These are phyloP conservation scores for Vanessa cardui DNA, from an alignment of 2,888 invertebrate species.

Conservation along the genomic window DNA sequence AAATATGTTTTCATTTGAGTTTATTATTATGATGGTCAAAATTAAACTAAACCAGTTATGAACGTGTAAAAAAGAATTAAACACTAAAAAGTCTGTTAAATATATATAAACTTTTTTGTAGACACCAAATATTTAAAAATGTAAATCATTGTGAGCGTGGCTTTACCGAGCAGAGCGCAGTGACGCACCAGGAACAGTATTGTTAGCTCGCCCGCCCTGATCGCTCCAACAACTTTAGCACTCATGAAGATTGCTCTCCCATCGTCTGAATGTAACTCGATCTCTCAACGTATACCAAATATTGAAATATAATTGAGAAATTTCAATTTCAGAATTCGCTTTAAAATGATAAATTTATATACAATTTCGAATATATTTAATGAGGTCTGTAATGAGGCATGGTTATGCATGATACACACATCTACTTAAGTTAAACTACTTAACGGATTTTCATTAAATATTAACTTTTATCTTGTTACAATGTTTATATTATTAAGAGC, in stretches of 20 bases:
- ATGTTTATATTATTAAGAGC: no score
- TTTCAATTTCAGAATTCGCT: conserved; percentile 11
- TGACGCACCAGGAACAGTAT: conserved; percentile 56
- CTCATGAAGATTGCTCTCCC: conserved; percentile 65
- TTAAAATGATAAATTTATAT: not conserved
- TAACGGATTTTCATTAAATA: no score
- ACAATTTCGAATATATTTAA: not conserved
- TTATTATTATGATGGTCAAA: no score
- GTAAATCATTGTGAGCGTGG: conserved; percentile 33
- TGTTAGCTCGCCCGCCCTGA: conserved; percentile 56
- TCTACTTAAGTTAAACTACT: no score
- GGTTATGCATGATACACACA: no score
- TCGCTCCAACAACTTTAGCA: conserved; percentile 60
- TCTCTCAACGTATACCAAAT: conserved; percentile 23
- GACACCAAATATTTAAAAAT: not conserved
- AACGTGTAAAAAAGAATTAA: no score
- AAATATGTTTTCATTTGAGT: no score
- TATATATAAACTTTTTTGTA: not conserved
- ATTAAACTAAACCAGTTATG: no score
- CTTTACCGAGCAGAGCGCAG: conserved; percentile 45
- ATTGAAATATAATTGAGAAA: conserved; percentile 25
- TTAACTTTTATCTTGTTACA: no score
- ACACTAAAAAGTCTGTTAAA: not conserved
- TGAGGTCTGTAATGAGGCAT: not conserved
- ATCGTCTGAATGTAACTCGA: conserved; percentile 49